Evolutionary conservation across 2,888 invertebrate genomes (phyloP), one percentile per base, ranked within the genome.

Genomic region (Euplexia lucipara): DNA sequence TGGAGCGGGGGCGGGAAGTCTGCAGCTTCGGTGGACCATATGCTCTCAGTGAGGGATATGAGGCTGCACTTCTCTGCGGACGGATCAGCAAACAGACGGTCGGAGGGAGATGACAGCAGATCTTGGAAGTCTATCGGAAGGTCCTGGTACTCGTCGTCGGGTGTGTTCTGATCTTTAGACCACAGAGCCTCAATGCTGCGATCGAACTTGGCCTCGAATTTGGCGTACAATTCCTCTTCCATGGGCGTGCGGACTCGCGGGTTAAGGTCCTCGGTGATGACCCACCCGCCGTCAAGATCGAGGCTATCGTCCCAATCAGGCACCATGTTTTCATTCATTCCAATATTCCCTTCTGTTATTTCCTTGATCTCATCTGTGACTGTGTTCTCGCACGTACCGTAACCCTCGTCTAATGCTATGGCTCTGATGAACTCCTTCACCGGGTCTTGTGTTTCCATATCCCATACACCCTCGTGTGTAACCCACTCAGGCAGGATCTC

Each of bases 161-260:
- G 95, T 10, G 95, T 94, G 82, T 91, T 89, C 87, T 94, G 92
- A 79, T 95, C 91, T 85, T 96, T 91, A 78, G 94, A 96, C 97
- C 97, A 97, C 65, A 97, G 90, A 41, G 97, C 97, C 88, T 97
- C 97, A 73, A 97, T 95, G 86, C 96, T 96, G 75, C 96, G 95
- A 86, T 97, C 96, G 87, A 97, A 97, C 89, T 97, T 97, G 8
- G 97, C 96, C 84, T 96, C 96, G 81, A 97, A 95, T 79, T 96
- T 95, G 5, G 96, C 96, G 79, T 96, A 95, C 61, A 95, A 89
- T 83, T 96, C 95, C 77, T 94, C 93, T 81, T 96, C 96, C 81
- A 87, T 83, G 16, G 94, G 94, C 39, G 91, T 86, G 60, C 86
- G 87, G 14, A 85, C 88, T 65, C 88, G 87, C 32, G 90, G 89